Conservation (phyloP, 2,888 invertebrate species). For the Caenorhabditis sp. region DNA sequence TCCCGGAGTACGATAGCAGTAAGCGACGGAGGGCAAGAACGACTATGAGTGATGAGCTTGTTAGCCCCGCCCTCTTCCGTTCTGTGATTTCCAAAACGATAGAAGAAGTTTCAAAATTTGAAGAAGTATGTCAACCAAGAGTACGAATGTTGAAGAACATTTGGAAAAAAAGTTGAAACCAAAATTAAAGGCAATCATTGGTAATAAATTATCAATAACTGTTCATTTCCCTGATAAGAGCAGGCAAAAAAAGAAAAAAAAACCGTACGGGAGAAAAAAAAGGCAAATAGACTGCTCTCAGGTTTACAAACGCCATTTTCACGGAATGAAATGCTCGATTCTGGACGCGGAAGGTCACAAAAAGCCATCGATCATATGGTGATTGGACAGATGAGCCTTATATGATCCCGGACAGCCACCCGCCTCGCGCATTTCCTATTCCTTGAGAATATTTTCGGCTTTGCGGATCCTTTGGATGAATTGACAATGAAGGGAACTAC, state of each 20-base stretch:
- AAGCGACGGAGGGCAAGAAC: slow-evolving; percentile 22
- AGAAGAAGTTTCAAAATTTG: background rate
- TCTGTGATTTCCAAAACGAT: background rate
- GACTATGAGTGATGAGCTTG: slow-evolving; percentile 29
- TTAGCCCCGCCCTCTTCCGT: slow-evolving; percentile 59
- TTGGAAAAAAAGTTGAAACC: background rate
- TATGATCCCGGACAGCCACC: slow-evolving; percentile 59
- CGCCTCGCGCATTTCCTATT: slow-evolving; percentile 56
- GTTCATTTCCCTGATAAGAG: slow-evolving; percentile 37
- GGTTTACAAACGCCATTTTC: background rate
- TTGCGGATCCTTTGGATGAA: slow-evolving; percentile 14
- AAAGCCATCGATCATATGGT: slow-evolving; percentile 60
- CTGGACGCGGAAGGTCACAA: slow-evolving; percentile 54
- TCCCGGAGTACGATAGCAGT: slow-evolving; percentile 42
- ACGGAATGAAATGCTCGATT: slow-evolving; percentile 25
- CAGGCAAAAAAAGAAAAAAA: slow-evolving; percentile 11
- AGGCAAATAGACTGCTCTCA: background rate
- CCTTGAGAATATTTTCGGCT: slow-evolving; percentile 43
- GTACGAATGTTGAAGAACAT: no score
- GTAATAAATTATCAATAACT: slow-evolving; percentile 60
- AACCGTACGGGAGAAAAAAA: background rate
- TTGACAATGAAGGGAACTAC: background rate
- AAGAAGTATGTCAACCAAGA: no score
- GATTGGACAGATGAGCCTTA: slow-evolving; percentile 66
- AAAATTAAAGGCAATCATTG: slow-evolving; percentile 16